These are phyloP conservation scores for Calypte anna DNA, from an alignment of 2,113 vertebrate species.

Conservation along the genomic window DNA sequence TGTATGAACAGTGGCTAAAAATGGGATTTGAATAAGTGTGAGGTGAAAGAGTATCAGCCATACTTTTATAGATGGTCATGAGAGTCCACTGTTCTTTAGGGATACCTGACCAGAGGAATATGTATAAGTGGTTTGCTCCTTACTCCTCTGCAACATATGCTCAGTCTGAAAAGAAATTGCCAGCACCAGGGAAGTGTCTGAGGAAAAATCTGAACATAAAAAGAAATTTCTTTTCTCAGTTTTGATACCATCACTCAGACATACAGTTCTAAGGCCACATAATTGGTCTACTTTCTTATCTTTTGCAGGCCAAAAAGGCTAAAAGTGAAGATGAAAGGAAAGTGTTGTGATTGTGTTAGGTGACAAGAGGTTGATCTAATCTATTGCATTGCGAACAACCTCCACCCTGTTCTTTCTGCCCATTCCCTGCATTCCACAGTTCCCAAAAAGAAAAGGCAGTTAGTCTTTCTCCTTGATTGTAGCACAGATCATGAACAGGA, in stretches of 20 bases:
- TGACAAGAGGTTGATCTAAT: slow-evolving; percentile 46
- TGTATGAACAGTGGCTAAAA: background rate
- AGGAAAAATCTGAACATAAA: slow-evolving; percentile 32
- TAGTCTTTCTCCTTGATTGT: slow-evolving; percentile 41
- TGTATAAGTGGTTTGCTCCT: background rate
- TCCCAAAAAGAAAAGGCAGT: background rate
- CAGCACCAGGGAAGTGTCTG: slow-evolving; percentile 21
- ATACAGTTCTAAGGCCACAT: slow-evolving; percentile 43
- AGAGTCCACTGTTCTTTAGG: background rate
- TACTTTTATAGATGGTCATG: background rate
- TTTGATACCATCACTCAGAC: slow-evolving; percentile 60
- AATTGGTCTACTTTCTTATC: slow-evolving; percentile 56
- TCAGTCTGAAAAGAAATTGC: slow-evolving; percentile 27
- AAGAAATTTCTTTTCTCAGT: slow-evolving; percentile 32
- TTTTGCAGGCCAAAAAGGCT: slow-evolving; percentile 52
- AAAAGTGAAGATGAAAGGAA: slow-evolving; percentile 40
- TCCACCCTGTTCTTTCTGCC: slow-evolving; percentile 14
- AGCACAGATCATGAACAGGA: slow-evolving; percentile 29
- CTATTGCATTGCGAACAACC: background rate
- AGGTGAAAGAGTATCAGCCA: background rate
- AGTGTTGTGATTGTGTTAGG: background rate
- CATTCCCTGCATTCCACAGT: background rate
- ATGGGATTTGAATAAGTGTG: background rate
- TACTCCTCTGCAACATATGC: background rate
- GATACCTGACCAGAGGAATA: background rate